A percentile compares a stretch with the other conserved stretches of the same genome.
Evolutionary conservation across 1,140 invertebrate genomes (phyloP).

Genomic region (Mya arenaria): DNA sequence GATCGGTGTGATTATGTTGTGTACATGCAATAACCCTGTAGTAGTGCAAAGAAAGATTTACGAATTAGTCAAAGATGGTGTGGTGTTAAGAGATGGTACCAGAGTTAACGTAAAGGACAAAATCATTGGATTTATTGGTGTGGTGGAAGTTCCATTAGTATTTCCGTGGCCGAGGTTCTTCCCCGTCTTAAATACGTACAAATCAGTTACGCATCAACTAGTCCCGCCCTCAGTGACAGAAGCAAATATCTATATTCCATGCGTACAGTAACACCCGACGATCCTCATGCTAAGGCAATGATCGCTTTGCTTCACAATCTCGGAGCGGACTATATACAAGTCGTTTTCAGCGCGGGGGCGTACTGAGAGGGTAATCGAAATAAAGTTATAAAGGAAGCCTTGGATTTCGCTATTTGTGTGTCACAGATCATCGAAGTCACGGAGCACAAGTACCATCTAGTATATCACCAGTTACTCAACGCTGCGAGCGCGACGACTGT

Average conservation of each 20-base stretch:
- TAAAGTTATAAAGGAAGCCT: constrained; percentile 23
- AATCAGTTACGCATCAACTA: constrained; percentile 90
- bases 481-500: constrained; percentile 49
- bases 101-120: constrained; percentile 8
- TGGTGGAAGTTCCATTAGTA: constrained; percentile 39
- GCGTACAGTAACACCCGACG: constrained; percentile 90
- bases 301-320: constrained; percentile 57
- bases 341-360: constrained; percentile 54
- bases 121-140: constrained; percentile 56
- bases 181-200: constrained; percentile 77
- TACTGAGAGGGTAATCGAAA: constrained; percentile 56
- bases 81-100: constrained; percentile 27
- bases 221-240: constrained; percentile 87
- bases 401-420: constrained; percentile 39
- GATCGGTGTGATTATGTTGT: constrained; percentile 46
- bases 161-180: constrained; percentile 39
- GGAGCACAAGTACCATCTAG: background rate
- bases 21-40: constrained; percentile 48
- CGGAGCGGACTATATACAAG: constrained; percentile 43
- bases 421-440: constrained; percentile 34
- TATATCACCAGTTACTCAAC: constrained; percentile 32
- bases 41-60: constrained; percentile 44
- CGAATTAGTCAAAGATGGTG: constrained; percentile 37
- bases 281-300: constrained; percentile 89
- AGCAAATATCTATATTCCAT: constrained; percentile 89